Evolutionary conservation across 1,140 invertebrate genomes (phyloP), one percentile per base, ranked within the genome.

Genomic region (Hirudo medicinalis): DNA sequence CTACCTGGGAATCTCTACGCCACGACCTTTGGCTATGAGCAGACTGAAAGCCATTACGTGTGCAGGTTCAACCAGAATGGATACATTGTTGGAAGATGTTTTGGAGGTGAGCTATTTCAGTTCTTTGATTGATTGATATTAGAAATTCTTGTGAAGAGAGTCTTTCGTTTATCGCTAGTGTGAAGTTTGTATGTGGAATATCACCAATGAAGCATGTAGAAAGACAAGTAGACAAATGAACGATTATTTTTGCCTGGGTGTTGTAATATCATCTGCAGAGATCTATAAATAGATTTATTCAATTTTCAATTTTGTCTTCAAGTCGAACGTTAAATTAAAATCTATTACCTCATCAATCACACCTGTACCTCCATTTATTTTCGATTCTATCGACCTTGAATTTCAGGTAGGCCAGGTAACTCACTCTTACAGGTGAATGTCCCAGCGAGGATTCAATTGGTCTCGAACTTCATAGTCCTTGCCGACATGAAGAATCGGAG

Each of bases 401-500:
- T 17, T 49, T 49, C 43, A 49, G 43, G 43, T 49, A 49, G 15
- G 11, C 57, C 29, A 63, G 57, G 57, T n/a, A 63, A n/a, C 29
- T 63, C 57, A n/a, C 22, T 63, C 57, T 15, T 6, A 13, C 11
- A n/a, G 20, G 11, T 63, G 29, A 63, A 63, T 32, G 57, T 63
- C 22, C 57, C 57, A n/a, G 57, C 57, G 19, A 22, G 57, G 8
- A 2, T 63, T 13, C 22, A 25, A 20, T 20, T 63, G 3, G 22
- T 63, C 22, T 25, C 22, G 22, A 15, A 63, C 13, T 22, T 22
- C 57, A 22, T 22, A 1, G 57, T 63, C 29, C 13, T 63, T 11
- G 57, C 57, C 29, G 57, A 63, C 57, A 63, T 63, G 57, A 63
- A 63, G 19, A 63, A 63, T 15, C 4, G 8, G 22, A 63, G 57